A percentile compares a stretch with the other conserved stretches of the same genome.
phyloP scores from a whole-genome alignment of 2,888 invertebrate species.

The Hirtodrosophila confusa region DNA sequence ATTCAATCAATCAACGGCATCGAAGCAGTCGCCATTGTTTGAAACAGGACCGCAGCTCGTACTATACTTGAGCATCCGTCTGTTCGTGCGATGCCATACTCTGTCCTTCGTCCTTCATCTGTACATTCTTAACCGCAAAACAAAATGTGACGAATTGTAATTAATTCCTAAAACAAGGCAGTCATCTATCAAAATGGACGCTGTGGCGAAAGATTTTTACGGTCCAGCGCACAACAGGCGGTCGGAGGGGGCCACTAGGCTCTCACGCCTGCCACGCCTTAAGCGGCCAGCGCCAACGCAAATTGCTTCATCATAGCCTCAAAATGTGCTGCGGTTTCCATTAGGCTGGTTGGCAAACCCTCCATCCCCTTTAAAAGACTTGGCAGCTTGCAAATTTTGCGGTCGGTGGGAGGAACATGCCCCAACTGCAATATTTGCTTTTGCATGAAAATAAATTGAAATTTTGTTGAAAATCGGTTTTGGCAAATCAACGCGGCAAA shows the following conservation, averaged over 20 bases:
- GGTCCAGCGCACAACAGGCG: slow-evolving; percentile 64
- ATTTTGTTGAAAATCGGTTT: slow-evolving; percentile 63
- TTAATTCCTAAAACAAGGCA: slow-evolving; percentile 80
- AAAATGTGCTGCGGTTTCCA: slow-evolving; percentile 78
- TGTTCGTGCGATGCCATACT: slow-evolving; percentile 20
- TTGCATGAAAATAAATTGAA: slow-evolving; percentile 75
- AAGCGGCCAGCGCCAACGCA: slow-evolving; percentile 63
- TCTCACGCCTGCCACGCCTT: slow-evolving; percentile 57
- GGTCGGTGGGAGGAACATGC: slow-evolving; percentile 45
- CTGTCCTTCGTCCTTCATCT: slow-evolving; percentile 15
- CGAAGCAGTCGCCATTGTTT: slow-evolving; percentile 39
- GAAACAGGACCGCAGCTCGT: slow-evolving; percentile 13
- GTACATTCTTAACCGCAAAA: slow-evolving; percentile 64
- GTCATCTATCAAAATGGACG: slow-evolving; percentile 80
- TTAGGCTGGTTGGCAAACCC: slow-evolving; percentile 53
- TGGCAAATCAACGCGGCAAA: slow-evolving; percentile 64
- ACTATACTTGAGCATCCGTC: slow-evolving; percentile 11
- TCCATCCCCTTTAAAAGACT: slow-evolving; percentile 22
- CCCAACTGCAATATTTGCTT: slow-evolving; percentile 66
- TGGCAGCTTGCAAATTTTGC: slow-evolving; percentile 75
- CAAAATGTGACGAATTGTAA: slow-evolving; percentile 82
- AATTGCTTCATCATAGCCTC: slow-evolving; percentile 78
- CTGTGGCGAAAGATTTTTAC: slow-evolving; percentile 71
- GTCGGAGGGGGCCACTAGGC: slow-evolving; percentile 7
- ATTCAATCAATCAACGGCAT: slow-evolving; percentile 76